Evolutionary conservation across 2,797 vertebrate species (phyloP), one percentile per base, ranked within the genome.

Genomic region (Amblyraja radiata): DNA sequence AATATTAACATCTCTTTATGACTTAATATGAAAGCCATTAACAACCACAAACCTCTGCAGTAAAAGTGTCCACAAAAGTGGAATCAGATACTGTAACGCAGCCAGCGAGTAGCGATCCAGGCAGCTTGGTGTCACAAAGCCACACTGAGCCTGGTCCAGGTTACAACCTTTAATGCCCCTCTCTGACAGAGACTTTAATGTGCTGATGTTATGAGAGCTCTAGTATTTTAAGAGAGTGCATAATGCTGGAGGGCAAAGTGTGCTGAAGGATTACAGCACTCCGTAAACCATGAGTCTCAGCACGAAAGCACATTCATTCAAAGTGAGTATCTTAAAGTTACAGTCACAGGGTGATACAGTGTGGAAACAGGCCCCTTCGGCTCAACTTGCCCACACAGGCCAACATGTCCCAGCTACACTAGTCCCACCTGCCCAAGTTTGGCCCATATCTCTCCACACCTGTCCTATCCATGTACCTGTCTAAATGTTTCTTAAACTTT

Each of bases 1-100:
- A 88, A 88, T 88, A 88, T 32, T 88, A 65, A 88, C 16, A 14
- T 88, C 61, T 65, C n/a, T 88, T 88, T 88, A 88, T 88, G 63
- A 36, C 36, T 54, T 91, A 68, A 91, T 54, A 73, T 73, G 90
- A 91, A 91, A 91, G 74, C 21, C 39, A 91, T 74, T 39, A 74
- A 91, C 71, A 74, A 54, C 39, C 36, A 28, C 68, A 91, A 54
- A 68, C 21, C 11, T 68, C 32, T 71, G 90, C 68, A 54, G 68
- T 91, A 91, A 91, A 91, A 28, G 23, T 74, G 32, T 91, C 39
- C 21, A 74, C 73, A 91, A 79, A 74, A 74, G 54, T 74, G 73
- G 90, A 54, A 91, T 74, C 68, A 23, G 39, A 91, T 54, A 74
- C 90, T 91, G 23, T 91, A 46, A 46, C 2, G 46, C 46, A 46